Evolutionary conservation across 2,113 vertebrate genomes (phyloP).

Genomic region (Gymnorhina tibicen): DNA sequence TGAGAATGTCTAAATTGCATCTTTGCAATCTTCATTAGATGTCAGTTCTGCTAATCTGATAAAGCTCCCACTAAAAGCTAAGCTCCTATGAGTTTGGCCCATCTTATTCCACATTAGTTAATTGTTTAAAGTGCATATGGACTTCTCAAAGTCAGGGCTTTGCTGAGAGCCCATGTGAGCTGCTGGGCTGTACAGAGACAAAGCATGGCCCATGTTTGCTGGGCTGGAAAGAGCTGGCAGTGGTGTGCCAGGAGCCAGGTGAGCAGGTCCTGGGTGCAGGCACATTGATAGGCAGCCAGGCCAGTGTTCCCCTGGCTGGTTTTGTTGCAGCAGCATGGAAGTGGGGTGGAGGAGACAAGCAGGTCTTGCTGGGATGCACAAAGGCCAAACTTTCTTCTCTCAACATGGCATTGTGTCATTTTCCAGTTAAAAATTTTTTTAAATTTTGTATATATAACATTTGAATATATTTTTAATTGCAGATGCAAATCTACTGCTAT

Average conservation of each 20-base stretch:
- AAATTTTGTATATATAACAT: neutral
- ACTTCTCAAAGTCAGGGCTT: neutral
- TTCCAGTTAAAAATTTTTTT: neutral
- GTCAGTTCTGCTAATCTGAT: neutral
- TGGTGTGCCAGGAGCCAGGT: fast-evolving
- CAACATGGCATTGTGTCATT: neutral
- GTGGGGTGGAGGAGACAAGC: neutral
- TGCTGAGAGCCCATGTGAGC: neutral
- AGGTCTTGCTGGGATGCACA: neutral
- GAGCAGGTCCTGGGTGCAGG: neutral
- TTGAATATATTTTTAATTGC: constrained; percentile 42
- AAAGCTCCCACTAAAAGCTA: neutral
- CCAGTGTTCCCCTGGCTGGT: neutral
- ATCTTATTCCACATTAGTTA: neutral
- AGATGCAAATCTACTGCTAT: constrained; percentile 99
- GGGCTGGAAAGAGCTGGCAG: neutral
- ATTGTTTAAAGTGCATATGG: neutral
- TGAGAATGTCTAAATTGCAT: neutral
- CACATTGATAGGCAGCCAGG: neutral
- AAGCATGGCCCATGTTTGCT: fast-evolving
- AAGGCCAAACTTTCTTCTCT: neutral
- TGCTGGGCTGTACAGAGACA: neutral
- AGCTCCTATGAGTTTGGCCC: fast-evolving
- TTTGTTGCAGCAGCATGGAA: neutral
- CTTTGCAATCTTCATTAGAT: neutral